These are phyloP conservation scores for Formica aserva DNA, from an alignment of 2,888 invertebrate species.

Conservation along the genomic window DNA sequence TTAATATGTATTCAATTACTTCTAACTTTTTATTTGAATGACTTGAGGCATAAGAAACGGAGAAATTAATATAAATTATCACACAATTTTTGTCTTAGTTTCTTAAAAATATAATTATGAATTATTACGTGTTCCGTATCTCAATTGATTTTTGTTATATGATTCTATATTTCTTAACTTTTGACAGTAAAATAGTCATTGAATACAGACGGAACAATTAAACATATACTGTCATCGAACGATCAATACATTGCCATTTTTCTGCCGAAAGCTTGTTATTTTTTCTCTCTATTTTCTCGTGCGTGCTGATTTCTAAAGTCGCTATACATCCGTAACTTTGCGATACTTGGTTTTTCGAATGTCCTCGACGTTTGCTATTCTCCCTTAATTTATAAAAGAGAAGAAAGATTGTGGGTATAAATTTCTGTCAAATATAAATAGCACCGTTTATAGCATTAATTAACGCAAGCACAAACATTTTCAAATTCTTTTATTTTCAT, in stretches of 20 bases:
- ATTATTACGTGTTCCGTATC: neutral
- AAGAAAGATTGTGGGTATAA: neutral
- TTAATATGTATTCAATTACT: neutral
- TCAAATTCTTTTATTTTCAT: neutral
- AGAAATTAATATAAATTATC: neutral
- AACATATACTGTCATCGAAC: neutral
- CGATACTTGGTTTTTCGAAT: neutral
- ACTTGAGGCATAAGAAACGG: neutral
- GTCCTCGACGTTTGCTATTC: neutral
- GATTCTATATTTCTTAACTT: neutral
- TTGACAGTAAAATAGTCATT: neutral
- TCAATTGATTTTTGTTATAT: neutral
- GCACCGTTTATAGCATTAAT: neutral
- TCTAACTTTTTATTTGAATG: neutral
- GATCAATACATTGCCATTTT: slow-evolving; percentile 17
- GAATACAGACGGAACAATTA: neutral
- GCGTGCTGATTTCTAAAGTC: slow-evolving; percentile 3
- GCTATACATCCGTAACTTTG: neutral
- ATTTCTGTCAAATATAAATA: slow-evolving; percentile 7
- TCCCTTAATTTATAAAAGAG: slow-evolving; percentile 12
- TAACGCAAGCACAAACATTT: neutral
- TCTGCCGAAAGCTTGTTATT: neutral
- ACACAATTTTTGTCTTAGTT: neutral
- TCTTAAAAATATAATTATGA: neutral
- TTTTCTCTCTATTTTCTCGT: slow-evolving; percentile 13